Conservation (phyloP, 1,140 invertebrate species). For the Calliopsis andreniformis region DNA sequence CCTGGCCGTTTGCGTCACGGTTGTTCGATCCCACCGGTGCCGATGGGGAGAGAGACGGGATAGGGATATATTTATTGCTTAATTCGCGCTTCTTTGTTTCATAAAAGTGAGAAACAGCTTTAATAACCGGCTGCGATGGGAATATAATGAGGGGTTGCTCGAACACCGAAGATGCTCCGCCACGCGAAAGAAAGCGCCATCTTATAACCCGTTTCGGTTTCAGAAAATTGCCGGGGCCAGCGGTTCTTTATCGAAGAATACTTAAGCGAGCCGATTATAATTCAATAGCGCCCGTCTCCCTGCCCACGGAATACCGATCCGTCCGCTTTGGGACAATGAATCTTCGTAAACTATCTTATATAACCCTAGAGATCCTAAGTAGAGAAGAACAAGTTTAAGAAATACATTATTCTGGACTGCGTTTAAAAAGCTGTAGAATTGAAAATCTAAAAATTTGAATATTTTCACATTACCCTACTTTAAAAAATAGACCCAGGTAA, state of each 20-base stretch:
- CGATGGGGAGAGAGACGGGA: neutral
- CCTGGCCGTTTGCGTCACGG: conserved; percentile 50
- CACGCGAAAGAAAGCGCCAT: conserved; percentile 57
- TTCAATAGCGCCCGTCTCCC: conserved; percentile 41
- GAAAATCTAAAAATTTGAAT: too few relatives aligned
- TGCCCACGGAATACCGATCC: conserved; percentile 12
- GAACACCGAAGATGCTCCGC: conserved; percentile 47
- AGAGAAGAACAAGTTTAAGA: too few relatives aligned
- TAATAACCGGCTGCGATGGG: conserved; percentile 76
- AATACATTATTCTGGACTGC: too few relatives aligned
- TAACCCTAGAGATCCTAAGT: neutral
- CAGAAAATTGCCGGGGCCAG: conserved; percentile 39
- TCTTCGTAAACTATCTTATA: conserved; percentile 22
- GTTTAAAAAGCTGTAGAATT: too few relatives aligned
- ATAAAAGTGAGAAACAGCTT: conserved; percentile 80
- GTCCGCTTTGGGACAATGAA: neutral
- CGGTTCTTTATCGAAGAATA: conserved; percentile 31
- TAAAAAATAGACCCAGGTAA: too few relatives aligned
- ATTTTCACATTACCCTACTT: too few relatives aligned
- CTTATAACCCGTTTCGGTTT: conserved; percentile 60
- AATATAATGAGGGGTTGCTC: conserved; percentile 66
- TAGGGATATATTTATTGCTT: conserved; percentile 74
- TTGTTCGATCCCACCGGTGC: conserved; percentile 23
- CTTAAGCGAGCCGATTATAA: conserved; percentile 45
- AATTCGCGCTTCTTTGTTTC: conserved; percentile 80